Base-by-base conservation (phyloP, 1,140 invertebrate genomes). In the Palaemon carinicauda region DNA sequence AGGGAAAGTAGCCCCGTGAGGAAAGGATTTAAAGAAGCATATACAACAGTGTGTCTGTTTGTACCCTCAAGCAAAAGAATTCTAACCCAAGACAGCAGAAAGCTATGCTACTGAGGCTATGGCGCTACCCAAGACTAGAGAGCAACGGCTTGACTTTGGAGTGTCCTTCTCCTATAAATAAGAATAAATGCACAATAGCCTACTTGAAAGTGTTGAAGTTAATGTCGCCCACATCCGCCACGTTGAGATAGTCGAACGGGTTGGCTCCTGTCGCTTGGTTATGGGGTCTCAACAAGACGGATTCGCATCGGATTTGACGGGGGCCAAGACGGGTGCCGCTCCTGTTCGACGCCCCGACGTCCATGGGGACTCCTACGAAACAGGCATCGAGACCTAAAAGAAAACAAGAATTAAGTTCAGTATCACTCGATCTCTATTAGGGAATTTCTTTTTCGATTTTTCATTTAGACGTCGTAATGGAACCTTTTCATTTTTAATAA, bases 251-350 rank as follows among this genome's bases (percentile, higher is more conserved):
- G 21, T 52, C 17, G 51, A 21, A 86, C 1, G 84, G 84, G 1
- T 29, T 21, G 14, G 80, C 69, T 0, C 80, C 60, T 0, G 65
- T 73, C 21, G 51, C 69, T 0, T 75, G 31, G 77, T 80, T 79
- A 29, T 41, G 54, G 19, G 77, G 60, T 4, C 77, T 33, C 3
- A 86, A 52, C 4, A 86, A 52, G 0, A 80, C 75, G 1, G 84
- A 86, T 60, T 86, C 84, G n/a, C 54, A 54, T 12, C 84, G 77
- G n/a, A 86, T 86, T 52, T 86, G 84, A 5, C 84, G 60, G 17
- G 84, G 84, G 1, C 84, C 84, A 31, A 80, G 3, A 3, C 84
- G 75, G 1, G 84, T 74, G 41, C 84, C 84, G 27, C 84, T 80
- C 4, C 77, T 27, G 84, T 86, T 86, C 12, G 84, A 86, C 14